A percentile compares a stretch with the other conserved stretches of the same genome.
Evolutionary conservation across 2,113 vertebrate genomes (phyloP).

Genomic region (Malurus alboscapulatus): DNA sequence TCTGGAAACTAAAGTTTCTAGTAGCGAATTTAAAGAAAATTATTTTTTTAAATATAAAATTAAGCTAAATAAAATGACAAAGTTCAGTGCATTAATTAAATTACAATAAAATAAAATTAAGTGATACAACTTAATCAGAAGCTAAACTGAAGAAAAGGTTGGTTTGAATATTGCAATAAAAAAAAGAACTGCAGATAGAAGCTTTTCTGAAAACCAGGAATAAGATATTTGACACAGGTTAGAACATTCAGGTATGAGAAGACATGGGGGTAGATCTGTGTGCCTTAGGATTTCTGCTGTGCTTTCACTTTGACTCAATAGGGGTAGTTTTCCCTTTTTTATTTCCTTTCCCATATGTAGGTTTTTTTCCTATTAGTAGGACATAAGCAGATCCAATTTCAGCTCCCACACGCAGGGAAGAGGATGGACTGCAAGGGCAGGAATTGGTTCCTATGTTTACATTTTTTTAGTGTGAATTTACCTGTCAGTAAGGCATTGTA

Average conservation of each 20-base stretch:
- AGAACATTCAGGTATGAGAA: background rate
- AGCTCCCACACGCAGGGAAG: background rate
- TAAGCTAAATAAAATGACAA: background rate
- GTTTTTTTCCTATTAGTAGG: background rate
- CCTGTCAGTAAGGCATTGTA: background rate
- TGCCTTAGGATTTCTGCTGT: background rate
- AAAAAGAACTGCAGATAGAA: background rate
- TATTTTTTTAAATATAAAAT: background rate
- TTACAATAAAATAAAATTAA: background rate
- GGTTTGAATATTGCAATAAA: background rate
- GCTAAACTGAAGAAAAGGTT: background rate
- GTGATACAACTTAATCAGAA: background rate
- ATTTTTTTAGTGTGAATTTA: background rate
- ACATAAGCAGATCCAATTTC: background rate
- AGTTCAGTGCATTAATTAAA: background rate
- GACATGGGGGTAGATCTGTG: background rate
- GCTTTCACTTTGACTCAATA: background rate
- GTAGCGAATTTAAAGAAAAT: background rate
- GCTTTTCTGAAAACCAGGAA: background rate
- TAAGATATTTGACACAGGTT: background rate
- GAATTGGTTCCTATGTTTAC: background rate
- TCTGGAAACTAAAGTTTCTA: background rate
- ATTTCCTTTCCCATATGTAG: background rate
- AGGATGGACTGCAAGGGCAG: background rate
- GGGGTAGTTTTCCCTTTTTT: background rate